phyloP scores from a whole-genome alignment of 2,113 vertebrate genomes.

The Sakesphorus luctuosus region DNA sequence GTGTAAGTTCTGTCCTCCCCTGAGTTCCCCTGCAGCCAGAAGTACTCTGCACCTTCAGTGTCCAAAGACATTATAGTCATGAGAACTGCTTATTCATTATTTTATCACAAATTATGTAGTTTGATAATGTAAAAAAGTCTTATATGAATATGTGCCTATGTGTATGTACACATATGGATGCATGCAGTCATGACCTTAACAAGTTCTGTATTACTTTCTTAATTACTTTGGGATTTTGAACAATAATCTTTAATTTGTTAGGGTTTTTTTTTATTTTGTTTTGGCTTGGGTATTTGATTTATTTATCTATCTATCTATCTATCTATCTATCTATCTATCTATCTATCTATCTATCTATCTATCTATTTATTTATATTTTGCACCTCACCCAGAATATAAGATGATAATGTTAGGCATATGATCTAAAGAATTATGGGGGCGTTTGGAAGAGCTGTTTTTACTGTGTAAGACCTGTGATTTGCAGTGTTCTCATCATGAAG shows the following conservation, averaged over 20 bases:
- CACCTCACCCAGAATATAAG: background rate
- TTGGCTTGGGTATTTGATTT: no score
- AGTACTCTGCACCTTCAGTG: background rate
- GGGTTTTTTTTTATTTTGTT: background rate
- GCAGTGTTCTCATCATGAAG: background rate
- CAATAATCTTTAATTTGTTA: background rate
- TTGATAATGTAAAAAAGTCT: background rate
- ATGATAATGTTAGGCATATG: background rate
- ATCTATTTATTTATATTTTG: no score
- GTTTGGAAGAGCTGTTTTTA: constrained; percentile 4
- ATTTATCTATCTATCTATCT: no score
- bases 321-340: no score
- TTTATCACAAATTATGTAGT: background rate
- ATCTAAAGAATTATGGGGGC: background rate
- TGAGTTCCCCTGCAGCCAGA: background rate
- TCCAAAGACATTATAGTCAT: background rate
- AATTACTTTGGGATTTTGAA: background rate
- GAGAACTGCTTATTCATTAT: background rate
- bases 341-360: no score
- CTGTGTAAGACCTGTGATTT: background rate
- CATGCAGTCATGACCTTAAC: background rate
- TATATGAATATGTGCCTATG: background rate
- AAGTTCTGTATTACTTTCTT: background rate
- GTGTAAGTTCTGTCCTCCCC: background rate
- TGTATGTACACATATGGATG: background rate